Base-by-base conservation (phyloP, 2,888 invertebrate species). In the Lasioglossum figueresi region DNA sequence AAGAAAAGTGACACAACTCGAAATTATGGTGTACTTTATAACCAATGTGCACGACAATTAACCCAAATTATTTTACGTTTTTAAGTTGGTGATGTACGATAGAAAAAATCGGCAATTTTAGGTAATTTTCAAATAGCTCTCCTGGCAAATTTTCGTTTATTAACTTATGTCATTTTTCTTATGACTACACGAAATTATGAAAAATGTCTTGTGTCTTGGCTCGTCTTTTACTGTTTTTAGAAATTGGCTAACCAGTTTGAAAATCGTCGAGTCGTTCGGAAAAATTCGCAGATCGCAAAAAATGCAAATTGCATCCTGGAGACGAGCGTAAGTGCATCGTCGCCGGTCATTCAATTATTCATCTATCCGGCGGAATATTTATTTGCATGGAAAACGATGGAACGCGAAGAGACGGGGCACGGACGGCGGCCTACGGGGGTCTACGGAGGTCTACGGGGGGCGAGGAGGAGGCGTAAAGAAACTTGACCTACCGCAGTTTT, bases 401-500 rank as follows among this genome's bases (percentile, higher is more conserved):
- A 12, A 68, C 23, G 68, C 37, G 37, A 4, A 19, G 34, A 4
- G 66, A 37, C 34, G 19, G 3, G 19, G 34, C 3, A 68, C 19
- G 34, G 3, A 63, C 1, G 34, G 8, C 3, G 66, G 34, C 6
- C 10, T 8, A 23, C 19, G 12, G 6, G 19, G 16, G 45, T 16
- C 27, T 52, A 27, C 40, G 31, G 34, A 43, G 45, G n/a, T n/a
- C n/a, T 31, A 31, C 31, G 48, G 43, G 63, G 48, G 27, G 10
- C 31, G 80, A 40, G 48, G 75, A 66, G 66, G 40, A 45, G 73
- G 34, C 23, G 59, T 79, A 79, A 85, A 86, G 84, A 89, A 90
- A 89, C 88, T 88, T 89, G 92, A 93, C 92, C 93, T 92, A 93
- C 94, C 93, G 92, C 92, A 92, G 92, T 88, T 89, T 91, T 93